Percentiles rank a stretch among this genome's conserved stretches.
These are phyloP conservation scores for Aix galericulata DNA, from an alignment of 2,113 vertebrate genomes.

Conservation along the genomic window DNA sequence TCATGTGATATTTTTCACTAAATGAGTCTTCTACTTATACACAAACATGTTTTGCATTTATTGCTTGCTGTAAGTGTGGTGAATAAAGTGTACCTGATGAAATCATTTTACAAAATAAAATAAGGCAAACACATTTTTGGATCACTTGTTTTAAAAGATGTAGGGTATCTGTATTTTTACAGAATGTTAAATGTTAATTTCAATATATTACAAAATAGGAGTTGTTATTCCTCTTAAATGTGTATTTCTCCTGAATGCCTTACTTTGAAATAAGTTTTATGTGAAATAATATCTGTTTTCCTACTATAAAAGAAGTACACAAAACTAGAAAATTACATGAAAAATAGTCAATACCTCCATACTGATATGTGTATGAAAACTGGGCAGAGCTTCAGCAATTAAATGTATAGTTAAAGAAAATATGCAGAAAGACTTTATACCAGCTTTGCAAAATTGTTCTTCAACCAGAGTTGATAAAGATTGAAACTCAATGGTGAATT, in stretches of 20 bases:
- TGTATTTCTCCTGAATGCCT: rapidly evolving
- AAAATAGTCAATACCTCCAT: neutral
- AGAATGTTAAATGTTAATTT: neutral
- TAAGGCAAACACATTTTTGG: neutral
- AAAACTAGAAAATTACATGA: neutral
- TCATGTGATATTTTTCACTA: neutral
- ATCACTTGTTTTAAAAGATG: neutral
- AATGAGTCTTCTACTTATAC: neutral
- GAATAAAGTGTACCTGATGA: neutral
- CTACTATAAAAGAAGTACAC: neutral
- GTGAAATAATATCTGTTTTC: neutral
- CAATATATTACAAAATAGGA: neutral
- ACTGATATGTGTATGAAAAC: neutral
- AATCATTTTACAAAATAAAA: rapidly evolving
- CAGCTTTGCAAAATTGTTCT: neutral
- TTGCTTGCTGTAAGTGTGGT: neutral
- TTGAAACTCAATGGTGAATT: rapidly evolving
- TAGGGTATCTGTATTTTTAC: neutral
- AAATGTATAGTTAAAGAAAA: neutral
- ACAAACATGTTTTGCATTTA: neutral
- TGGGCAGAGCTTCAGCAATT: neutral
- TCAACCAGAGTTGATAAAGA: neutral
- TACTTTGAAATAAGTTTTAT: neutral
- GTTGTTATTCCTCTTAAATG: neutral
- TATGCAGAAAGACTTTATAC: neutral